phyloP scores from a whole-genome alignment of 2,888 invertebrate genomes.

The Nudaria mundana region DNA sequence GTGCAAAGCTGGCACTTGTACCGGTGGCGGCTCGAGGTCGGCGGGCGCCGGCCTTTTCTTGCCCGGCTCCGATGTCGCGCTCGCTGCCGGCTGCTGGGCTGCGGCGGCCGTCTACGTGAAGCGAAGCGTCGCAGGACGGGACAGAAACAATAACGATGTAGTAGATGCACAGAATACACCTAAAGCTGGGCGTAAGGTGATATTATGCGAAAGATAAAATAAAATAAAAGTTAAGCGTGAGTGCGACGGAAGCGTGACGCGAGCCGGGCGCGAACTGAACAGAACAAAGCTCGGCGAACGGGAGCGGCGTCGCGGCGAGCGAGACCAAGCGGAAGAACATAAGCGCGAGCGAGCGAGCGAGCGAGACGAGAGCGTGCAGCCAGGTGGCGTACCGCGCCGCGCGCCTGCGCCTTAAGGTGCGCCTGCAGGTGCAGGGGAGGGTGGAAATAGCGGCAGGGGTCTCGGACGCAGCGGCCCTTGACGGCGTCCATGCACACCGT shows the following conservation, averaged over 20 bases:
- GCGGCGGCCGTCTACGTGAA: conserved; percentile 80
- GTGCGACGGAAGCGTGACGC: conserved; percentile 81
- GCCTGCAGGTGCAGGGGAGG: conserved; percentile 99
- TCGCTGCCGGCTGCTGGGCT: conserved; percentile 84
- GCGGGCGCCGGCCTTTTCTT: conserved; percentile 94
- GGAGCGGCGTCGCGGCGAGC: conserved; percentile 78
- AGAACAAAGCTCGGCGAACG: conserved; percentile 76
- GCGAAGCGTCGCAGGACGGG: conserved; percentile 81
- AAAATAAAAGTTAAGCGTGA: conserved; percentile 78
- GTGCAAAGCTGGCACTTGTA: conserved; percentile 89
- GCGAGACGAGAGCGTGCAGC: conserved; percentile 80
- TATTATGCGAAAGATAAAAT: conserved; percentile 78
- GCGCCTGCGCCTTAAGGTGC: conserved; percentile 99
- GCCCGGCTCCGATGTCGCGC: conserved; percentile 89
- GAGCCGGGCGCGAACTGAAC: conserved; percentile 72
- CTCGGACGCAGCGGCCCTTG: conserved; percentile 99
- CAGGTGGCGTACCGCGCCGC: conserved; percentile 92
- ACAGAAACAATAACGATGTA: conserved; percentile 81
- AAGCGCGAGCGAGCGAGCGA: conserved; percentile 74
- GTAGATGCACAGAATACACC: conserved; percentile 81
- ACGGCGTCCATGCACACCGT: conserved; percentile 99
- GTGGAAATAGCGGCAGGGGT: conserved; percentile 99
- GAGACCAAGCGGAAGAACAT: conserved; percentile 76
- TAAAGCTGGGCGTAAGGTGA: conserved; percentile 80
- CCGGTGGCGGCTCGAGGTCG: conserved; percentile 89